Evolutionary conservation across 2,888 invertebrate genomes (phyloP), one percentile per base, ranked within the genome.

Genomic region (Scrobipalpa atriplicella): DNA sequence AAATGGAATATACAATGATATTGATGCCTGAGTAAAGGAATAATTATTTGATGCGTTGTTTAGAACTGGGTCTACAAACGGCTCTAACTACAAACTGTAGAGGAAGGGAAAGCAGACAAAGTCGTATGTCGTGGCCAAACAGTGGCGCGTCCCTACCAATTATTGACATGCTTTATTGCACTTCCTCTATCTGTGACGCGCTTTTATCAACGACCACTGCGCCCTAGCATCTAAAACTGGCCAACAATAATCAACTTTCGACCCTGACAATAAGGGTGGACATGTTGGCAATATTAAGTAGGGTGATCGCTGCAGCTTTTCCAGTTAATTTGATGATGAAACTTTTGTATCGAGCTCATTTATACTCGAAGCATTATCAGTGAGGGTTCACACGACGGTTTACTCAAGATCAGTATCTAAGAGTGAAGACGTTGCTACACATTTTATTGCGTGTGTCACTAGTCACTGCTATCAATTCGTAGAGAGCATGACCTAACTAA

Each of bases 301-400:
- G 18, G 41, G 7, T 19, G 19, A 39, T 61, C 11, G 19, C 18
- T 73, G 72, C 77, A 74, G 76, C 70, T 77, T 85, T 87, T 87
- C 85, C 83, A 86, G 82, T 87, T 90, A 90, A 90, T 90, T 90
- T 91, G 87, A 90, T 89, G 85, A 84, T 79, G 80, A 86, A 90
- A 89, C 80, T 92, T 87, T 85, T 78, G 81, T 88, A 90, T 89
- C 84, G 77, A 80, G 81, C 80, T 88, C 88, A 89, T 90, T 91
- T 89, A 87, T 89, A 85, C 81, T 74, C 70, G 66, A 68, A 77
- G 78, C 77, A 78, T 81, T 86, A 87, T 85, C 83, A 76, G 80
- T 71, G 63, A 74, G 82, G 85, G 86, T 86, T 83, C 47, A 62
- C 62, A 19, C 62, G 16, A n/a, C 56, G 29, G 36, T n/a, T 56